Percentiles rank a stretch among this genome's conserved stretches.
Conservation (phyloP, 2,113 vertebrate genomes). For the Porphyrio hochstetteri region DNA sequence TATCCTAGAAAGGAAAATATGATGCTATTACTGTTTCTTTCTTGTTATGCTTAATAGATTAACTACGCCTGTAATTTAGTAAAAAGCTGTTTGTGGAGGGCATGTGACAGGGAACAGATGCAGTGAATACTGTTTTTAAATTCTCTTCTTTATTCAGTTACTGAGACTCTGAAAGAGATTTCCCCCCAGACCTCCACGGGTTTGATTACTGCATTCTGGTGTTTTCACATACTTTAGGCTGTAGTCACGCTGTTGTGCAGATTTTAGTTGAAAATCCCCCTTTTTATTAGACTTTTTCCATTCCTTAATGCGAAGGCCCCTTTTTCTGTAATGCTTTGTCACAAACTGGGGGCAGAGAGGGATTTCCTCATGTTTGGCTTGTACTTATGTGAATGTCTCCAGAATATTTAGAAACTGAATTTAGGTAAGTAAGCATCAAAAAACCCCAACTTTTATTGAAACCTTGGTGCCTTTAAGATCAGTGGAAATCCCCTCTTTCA, state of each 20-base stretch:
- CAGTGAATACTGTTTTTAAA: conserved; percentile 24
- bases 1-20: conserved; percentile 25
- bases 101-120: conserved; percentile 40
- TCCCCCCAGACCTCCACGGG: not conserved
- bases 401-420: not conserved
- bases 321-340: not conserved
- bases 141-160: conserved; percentile 17
- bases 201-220: not conserved
- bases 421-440: not conserved
- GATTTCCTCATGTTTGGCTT: not conserved
- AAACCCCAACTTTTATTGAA: not conserved
- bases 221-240: not conserved
- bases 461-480: not conserved
- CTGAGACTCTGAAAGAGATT: conserved; percentile 6
- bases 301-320: not conserved
- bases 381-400: not conserved
- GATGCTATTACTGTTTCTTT: conserved; percentile 7
- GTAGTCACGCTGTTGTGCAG: not conserved
- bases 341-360: not conserved
- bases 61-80: conserved; percentile 36
- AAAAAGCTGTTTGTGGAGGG: conserved; percentile 20
- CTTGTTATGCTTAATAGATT: conserved; percentile 43
- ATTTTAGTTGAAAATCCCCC: not conserved
- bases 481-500: not conserved
- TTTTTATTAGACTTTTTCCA: not conserved